A percentile compares a stretch with the other conserved stretches of the same genome.
Conservation (phyloP, 2,888 invertebrate species). For the Drosophila peninsularis region DNA sequence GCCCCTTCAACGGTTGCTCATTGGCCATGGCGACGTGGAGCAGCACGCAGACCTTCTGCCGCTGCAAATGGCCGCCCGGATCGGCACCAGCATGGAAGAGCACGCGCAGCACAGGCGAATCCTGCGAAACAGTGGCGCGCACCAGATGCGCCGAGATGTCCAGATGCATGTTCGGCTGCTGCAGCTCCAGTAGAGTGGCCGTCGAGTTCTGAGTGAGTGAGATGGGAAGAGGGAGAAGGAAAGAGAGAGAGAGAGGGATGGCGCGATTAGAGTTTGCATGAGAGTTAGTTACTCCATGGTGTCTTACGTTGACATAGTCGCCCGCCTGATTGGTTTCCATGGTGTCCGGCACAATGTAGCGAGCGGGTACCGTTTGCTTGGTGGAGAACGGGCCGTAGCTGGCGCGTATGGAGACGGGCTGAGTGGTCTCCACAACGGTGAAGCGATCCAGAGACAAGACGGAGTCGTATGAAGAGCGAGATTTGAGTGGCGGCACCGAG, state of each 20-base stretch:
- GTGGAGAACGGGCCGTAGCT: conserved; percentile 98
- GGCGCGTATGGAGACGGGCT: conserved; percentile 95
- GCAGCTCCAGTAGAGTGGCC: conserved; percentile 87
- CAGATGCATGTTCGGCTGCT: conserved; percentile 89
- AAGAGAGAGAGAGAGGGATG: not conserved
- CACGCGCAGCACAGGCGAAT: conserved; percentile 95
- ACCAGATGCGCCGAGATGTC: conserved; percentile 98
- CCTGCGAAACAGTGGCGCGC: conserved; percentile 93
- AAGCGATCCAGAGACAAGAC: conserved; percentile 94
- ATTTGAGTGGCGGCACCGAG: conserved; percentile 60
- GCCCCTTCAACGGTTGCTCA: conserved; percentile 90
- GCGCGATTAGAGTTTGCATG: not conserved
- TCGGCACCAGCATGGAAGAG: conserved; percentile 96
- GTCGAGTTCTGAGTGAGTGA: conserved; percentile 86
- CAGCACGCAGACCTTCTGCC: conserved; percentile 92
- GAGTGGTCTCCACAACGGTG: conserved; percentile 95
- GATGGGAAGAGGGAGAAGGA: not conserved
- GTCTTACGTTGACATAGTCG: conserved; percentile 83
- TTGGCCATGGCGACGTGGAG: conserved; percentile 89
- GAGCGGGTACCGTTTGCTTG: conserved; percentile 96
- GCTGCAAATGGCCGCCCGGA: conserved; percentile 91
- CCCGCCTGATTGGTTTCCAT: conserved; percentile 86
- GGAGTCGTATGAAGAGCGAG: conserved; percentile 86
- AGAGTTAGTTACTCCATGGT: not conserved
- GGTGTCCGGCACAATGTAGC: conserved; percentile 93